phyloP scores from a whole-genome alignment of 2,113 vertebrate species.

The Gymnogyps californianus region DNA sequence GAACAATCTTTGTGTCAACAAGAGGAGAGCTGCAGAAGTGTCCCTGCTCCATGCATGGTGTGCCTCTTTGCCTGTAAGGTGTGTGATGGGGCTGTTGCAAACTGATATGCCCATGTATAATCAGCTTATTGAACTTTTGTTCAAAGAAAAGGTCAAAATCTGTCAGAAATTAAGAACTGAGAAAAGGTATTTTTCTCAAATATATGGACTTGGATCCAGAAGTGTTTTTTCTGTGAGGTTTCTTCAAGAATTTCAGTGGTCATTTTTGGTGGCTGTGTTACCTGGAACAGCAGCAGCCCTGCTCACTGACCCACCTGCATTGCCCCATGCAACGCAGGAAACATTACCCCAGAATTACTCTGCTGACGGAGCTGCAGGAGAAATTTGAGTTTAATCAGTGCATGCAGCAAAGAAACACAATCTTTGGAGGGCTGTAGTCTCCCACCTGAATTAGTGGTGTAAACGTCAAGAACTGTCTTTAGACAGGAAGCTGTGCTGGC shows the following conservation, averaged over 20 bases:
- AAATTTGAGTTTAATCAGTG: not conserved
- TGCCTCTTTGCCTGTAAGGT: not conserved
- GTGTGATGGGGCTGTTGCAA: not conserved
- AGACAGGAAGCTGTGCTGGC: not conserved
- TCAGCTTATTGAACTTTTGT: not conserved
- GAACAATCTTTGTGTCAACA: not conserved
- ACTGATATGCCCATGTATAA: fast-evolving
- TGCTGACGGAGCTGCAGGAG: not conserved
- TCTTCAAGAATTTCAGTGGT: not conserved
- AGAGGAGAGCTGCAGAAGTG: not conserved
- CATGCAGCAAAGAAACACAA: not conserved
- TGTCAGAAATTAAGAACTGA: not conserved
- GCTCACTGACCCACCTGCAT: not conserved
- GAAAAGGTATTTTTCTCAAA: not conserved
- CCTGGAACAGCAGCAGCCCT: not conserved
- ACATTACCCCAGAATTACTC: not conserved
- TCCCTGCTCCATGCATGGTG: not conserved
- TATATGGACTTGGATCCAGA: not conserved
- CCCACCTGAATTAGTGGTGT: not conserved
- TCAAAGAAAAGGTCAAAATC: not conserved
- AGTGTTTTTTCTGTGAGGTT: not conserved
- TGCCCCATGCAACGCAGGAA: not conserved
- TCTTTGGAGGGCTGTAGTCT: not conserved
- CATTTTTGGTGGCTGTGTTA: not conserved
- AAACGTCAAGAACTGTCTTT: not conserved